A percentile compares a stretch with the other conserved stretches of the same genome.
phyloP scores from a whole-genome alignment of 2,113 vertebrate species.

The Pao palembangensis region DNA sequence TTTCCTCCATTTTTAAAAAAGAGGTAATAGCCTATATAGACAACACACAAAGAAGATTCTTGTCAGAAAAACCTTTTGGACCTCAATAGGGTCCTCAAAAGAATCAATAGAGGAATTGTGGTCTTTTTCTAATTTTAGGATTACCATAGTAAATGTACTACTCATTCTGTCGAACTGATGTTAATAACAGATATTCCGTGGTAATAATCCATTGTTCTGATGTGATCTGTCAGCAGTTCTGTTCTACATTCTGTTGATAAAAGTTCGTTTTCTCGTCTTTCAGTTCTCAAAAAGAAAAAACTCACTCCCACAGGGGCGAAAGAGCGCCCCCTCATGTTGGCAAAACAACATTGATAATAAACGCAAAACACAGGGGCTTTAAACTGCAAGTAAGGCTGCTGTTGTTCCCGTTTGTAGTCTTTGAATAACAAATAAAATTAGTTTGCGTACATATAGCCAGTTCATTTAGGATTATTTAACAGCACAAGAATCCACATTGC shows the following conservation, averaged over 20 bases:
- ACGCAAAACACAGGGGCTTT: slow-evolving; percentile 32
- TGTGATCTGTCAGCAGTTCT: neutral
- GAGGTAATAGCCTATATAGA: neutral
- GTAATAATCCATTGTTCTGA: neutral
- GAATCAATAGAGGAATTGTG: too few relatives aligned
- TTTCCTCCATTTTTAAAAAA: slow-evolving; percentile 63
- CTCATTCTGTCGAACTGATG: neutral
- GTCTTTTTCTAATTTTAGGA: too few relatives aligned
- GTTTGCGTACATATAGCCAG: neutral
- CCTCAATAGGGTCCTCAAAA: neutral
- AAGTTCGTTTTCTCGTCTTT: too few relatives aligned
- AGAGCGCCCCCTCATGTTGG: slow-evolving; percentile 64
- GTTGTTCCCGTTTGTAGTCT: neutral
- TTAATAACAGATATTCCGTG: neutral
- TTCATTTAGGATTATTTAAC: neutral
- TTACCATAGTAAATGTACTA: neutral
- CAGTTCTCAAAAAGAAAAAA: neutral
- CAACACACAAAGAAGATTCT: neutral
- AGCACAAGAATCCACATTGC: slow-evolving; percentile 44
- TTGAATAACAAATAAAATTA: neutral
- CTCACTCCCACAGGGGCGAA: slow-evolving; percentile 7
- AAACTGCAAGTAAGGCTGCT: slow-evolving; percentile 3
- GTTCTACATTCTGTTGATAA: neutral
- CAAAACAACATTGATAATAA: slow-evolving; percentile 62
- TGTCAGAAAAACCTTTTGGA: neutral